These are phyloP conservation scores for Liodrosophila aerea DNA, from an alignment of 2,888 invertebrate species.

Conservation along the genomic window DNA sequence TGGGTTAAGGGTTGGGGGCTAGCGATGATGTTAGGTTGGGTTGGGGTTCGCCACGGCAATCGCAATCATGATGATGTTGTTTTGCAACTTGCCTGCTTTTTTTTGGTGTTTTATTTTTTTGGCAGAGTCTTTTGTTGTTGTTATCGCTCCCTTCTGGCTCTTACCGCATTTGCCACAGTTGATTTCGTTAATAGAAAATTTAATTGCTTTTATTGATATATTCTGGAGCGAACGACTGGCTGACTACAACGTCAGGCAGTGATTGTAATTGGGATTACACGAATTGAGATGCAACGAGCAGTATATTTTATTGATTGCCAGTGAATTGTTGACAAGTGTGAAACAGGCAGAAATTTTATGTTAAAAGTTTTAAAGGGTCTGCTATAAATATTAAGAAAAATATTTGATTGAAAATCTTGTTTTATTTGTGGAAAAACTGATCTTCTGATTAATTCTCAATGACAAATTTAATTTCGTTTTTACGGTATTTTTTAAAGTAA, in stretches of 20 bases:
- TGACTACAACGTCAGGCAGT: slow-evolving; percentile 15
- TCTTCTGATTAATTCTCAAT: too few species aligned
- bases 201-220: slow-evolving; percentile 75
- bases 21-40: not conserved
- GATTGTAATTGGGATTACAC: slow-evolving; percentile 60
- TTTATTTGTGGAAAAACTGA: too few species aligned
- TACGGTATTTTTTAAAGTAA: too few species aligned
- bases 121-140: slow-evolving; percentile 22
- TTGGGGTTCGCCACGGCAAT: not conserved
- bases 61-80: slow-evolving; percentile 44
- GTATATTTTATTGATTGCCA: slow-evolving; percentile 51
- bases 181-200: slow-evolving; percentile 74
- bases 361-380: not conserved
- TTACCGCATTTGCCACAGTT: slow-evolving; percentile 51
- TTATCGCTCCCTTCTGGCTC: slow-evolving; percentile 8
- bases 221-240: slow-evolving; percentile 20
- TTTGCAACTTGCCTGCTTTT: slow-evolving; percentile 32
- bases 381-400: too few species aligned
- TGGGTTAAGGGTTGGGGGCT: slow-evolving; percentile 30
- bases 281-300: slow-evolving; percentile 33
- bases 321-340: slow-evolving; percentile 20
- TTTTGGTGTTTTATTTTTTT: slow-evolving; percentile 23
- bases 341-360: slow-evolving; percentile 1
- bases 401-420: too few species aligned
- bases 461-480: too few species aligned